A percentile compares a stretch with the other conserved stretches of the same genome.
Evolutionary conservation across 1,140 invertebrate genomes (phyloP).

Genomic region (Lepidostoma basale): DNA sequence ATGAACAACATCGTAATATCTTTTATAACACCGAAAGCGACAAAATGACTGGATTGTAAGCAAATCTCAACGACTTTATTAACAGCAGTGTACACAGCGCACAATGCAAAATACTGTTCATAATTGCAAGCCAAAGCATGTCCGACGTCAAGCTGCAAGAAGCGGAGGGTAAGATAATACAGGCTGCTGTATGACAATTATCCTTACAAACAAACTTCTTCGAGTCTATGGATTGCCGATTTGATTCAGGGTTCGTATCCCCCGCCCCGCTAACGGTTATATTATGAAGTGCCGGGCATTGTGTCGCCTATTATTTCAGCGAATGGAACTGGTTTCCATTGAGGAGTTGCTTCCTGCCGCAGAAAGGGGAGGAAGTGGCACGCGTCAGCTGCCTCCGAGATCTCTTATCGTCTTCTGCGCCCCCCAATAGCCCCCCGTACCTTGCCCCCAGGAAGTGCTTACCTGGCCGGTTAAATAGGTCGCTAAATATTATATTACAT

Average conservation of each 20-base stretch:
- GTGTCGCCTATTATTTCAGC: conserved; percentile 41
- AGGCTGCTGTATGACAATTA: conserved; percentile 23
- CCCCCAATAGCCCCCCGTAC: too few relatives aligned
- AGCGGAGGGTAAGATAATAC: conserved; percentile 17
- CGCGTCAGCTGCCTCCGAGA: conserved; percentile 44
- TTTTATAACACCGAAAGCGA: too few relatives aligned
- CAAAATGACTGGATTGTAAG: too few relatives aligned
- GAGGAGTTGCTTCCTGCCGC: conserved; percentile 39
- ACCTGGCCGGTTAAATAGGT: not conserved
- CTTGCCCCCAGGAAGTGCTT: too few relatives aligned
- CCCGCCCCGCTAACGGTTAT: conserved; percentile 44
- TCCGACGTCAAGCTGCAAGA: conserved; percentile 9
- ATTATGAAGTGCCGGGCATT: conserved; percentile 43
- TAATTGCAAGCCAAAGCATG: too few relatives aligned
- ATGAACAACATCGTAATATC: too few relatives aligned
- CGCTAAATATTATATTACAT: not conserved
- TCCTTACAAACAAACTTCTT: conserved; percentile 21
- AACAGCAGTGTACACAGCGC: too few relatives aligned
- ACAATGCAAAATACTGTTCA: not conserved
- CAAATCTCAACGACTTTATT: too few relatives aligned
- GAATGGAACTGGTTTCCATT: conserved; percentile 44
- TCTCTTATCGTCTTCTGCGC: conserved; percentile 18
- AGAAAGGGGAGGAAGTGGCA: conserved; percentile 43
- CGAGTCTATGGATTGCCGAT: conserved; percentile 31
- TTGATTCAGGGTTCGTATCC: conserved; percentile 34